These are phyloP conservation scores for Gobio occitaniae DNA, from an alignment of 2,797 vertebrate genomes.

Conservation along the genomic window DNA sequence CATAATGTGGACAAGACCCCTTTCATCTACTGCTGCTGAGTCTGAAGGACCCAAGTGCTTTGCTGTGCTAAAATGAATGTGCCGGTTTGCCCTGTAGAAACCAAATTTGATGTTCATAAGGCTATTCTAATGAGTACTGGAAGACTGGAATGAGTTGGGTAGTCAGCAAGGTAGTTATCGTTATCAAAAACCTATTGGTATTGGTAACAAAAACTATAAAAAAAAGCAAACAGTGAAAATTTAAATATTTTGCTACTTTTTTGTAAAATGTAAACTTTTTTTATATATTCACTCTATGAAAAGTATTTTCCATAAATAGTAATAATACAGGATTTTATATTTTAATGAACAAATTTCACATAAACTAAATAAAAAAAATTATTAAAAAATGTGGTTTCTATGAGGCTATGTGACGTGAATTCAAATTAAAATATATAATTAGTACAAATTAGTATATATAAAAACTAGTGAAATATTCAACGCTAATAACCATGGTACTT, in stretches of 20 bases:
- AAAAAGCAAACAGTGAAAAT: not conserved
- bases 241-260: not conserved
- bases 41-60: conserved; percentile 19
- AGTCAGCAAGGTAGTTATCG: not conserved
- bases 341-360: not conserved
- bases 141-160: not conserved
- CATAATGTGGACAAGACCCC: conserved; percentile 26
- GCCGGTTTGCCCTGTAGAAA: conserved; percentile 21
- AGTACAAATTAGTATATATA: not conserved
- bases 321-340: not conserved
- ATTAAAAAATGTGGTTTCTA: not conserved
- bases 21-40: conserved; percentile 41
- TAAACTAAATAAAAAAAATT: too few relatives aligned
- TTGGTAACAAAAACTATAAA: not conserved
- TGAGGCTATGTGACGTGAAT: not conserved
- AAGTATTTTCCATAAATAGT: not conserved
- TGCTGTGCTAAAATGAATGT: conserved; percentile 11
- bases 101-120: not conserved
- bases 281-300: not conserved
- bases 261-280: not conserved
- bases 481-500: not conserved
- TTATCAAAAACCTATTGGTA: not conserved
- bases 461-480: not conserved
- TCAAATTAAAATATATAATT: not conserved
- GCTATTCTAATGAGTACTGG: not conserved